Percentiles rank a stretch among this genome's conserved stretches.
Conservation (phyloP, 1,140 invertebrate genomes). For the Latrodectus geometricus region DNA sequence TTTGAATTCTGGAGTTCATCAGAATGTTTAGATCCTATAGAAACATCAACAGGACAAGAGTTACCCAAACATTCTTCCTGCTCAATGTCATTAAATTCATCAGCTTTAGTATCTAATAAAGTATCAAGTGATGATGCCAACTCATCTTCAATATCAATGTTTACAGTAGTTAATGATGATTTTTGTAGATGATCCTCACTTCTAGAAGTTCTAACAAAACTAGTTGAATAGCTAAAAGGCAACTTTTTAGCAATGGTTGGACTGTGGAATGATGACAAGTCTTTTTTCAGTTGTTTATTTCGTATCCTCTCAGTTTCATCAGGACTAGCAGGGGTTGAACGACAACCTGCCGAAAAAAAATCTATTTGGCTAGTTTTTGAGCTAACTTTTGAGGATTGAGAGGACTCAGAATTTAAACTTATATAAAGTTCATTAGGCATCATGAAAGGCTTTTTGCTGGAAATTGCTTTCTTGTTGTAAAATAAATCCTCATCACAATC, state of each 20-base stretch:
- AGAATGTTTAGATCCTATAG: conserved; percentile 4
- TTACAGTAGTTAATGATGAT: conserved; percentile 82
- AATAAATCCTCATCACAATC: conserved; percentile 35
- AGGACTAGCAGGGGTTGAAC: conserved; percentile 84
- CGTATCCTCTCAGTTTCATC: conserved; percentile 74
- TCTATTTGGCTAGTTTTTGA: conserved; percentile 76
- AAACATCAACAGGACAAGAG: conserved; percentile 32
- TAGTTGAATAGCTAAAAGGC: conserved; percentile 66
- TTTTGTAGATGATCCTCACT: conserved; percentile 89
- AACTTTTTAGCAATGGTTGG: conserved; percentile 64
- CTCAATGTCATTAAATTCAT: conserved; percentile 57
- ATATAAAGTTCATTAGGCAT: conserved; percentile 60
- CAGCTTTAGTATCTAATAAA: conserved; percentile 80
- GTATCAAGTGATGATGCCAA: conserved; percentile 92
- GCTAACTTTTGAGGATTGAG: conserved; percentile 67
- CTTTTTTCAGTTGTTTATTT: conserved; percentile 65
- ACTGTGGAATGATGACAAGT: conserved; percentile 64
- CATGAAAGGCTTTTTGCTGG: conserved; percentile 43
- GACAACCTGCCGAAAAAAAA: conserved; percentile 67
- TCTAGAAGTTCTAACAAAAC: conserved; percentile 81
- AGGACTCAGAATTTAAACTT: conserved; percentile 26
- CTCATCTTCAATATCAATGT: conserved; percentile 88
- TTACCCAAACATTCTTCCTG: conserved; percentile 12
- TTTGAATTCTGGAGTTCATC: conserved; percentile 5
- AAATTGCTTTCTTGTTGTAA: conserved; percentile 5